Base-by-base conservation (phyloP, 2,113 vertebrate species). In the Myiozetetes cayanensis region DNA sequence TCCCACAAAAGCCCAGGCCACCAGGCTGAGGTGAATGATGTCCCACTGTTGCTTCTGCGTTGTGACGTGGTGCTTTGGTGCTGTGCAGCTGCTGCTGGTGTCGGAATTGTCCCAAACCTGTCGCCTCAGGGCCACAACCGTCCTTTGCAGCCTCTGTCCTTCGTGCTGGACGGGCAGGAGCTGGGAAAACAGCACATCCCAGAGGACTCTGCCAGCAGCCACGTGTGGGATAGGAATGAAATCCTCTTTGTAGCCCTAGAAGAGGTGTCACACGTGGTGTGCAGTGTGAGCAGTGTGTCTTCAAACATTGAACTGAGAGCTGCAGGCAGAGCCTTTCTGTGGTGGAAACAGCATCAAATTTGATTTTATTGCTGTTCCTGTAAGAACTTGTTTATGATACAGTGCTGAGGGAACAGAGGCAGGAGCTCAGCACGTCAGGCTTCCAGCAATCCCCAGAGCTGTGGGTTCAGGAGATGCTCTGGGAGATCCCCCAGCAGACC, bases 1-100 rank as follows among this genome's bases (percentile, higher is more conserved):
- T 86, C 94, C 89, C 92, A 85, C 88, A 66, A 59, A 52, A 59
- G 37, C 91, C 84, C 77, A 73, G 80, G 90, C 90, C 80, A 39
- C 47, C 37, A 92, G 92, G 87, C 91, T 58, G 91, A 92, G 97
- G 94, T 97, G 97, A 95, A 93, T 87, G 86, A 50, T 47, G 27
- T 70, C 17, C 14, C 2, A 44, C 75, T 46, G 18, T 77, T 62
- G 94, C 72, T 92, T 78, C 94, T 72, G 70, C 85, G 0, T 70
- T 21, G 18, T 72, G 85, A 35, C 77, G 0, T 46, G 73, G 37
- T 92, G 88, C 73, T 93, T 65, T 80, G 66, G 88, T 91, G 90
- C 79, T 92, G 85, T 90, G 95, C 76, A 24, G 87, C 90, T 80
- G 4, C 28, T 10, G 1, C 27, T 86, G 81, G 76, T 65, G 87